A percentile compares a stretch with the other conserved stretches of the same genome.
Evolutionary conservation across 1,140 invertebrate species (phyloP).

Genomic region (Drosophila melanogaster): DNA sequence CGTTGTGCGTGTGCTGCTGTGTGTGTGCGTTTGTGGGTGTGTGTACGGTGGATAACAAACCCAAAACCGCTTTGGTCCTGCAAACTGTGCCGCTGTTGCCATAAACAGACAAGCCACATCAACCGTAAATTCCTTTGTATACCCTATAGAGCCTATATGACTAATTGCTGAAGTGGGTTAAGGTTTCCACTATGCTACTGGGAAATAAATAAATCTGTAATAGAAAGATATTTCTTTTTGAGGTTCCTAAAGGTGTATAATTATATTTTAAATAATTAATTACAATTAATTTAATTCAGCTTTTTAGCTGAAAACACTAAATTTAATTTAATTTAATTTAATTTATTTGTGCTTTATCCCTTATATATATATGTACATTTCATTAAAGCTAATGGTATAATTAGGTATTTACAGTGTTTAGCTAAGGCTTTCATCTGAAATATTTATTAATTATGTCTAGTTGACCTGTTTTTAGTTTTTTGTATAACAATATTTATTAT

Average conservation of each 20-base stretch:
- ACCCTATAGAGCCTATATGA: constrained; percentile 7
- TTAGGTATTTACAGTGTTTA: no score
- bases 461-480: no score
- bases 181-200: background rate
- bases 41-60: constrained; percentile 55
- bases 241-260: background rate
- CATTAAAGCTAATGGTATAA: no score
- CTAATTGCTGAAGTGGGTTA: background rate
- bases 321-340: no score
- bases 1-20: background rate
- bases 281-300: no score
- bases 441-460: no score
- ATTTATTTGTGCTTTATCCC: no score
- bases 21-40: constrained; percentile 7
- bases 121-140: constrained; percentile 56
- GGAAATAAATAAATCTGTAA: background rate
- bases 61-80: constrained; percentile 61
- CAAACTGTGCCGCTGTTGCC: constrained; percentile 12
- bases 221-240: background rate
- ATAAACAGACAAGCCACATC: constrained; percentile 56
- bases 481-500: no score
- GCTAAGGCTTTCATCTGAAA: no score
- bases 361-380: no score
- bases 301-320: no score
- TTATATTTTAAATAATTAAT: background rate